Base-by-base conservation (phyloP, 2,888 invertebrate genomes). In the Cotesia congregata region DNA sequence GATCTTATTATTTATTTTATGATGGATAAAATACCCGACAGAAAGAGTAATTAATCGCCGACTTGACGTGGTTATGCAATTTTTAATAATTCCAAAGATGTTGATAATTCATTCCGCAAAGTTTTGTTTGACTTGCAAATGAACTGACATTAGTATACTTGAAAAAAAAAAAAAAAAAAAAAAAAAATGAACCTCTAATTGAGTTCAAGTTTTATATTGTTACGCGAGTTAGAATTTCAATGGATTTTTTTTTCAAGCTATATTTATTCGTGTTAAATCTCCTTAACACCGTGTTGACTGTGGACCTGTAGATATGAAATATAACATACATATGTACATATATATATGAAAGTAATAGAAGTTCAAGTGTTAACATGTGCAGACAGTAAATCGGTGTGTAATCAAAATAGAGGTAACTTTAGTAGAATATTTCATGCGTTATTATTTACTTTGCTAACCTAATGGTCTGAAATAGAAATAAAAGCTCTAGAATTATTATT, bases 81-180 rank as follows among this genome's bases (percentile, higher is more conserved):
- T 62, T 62, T 20, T 62, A 62, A 62, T 62, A n/a, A 20, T 9
- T 62, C 15, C 9, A 62, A 20, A 50, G 41, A 20, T 40, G 65
- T 40, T 73, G 72, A 65, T 65, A 73, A 41, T 73, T 64, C 20
- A 73, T 73, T 73, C 72, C 1, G 30, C 12, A 65, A 62, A 62
- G 9, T 17, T 7, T 15, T 17, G 17, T 62, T 62, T 62, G 20
- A 62, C n/a, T 17, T 62, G 15, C 6, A 62, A 62, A 62, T 62
- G 20, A 62, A 15, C 62, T 62, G 62, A 62, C 6, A 30, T 30
- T 30, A 30, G 62, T 20, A 15, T 7, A 7, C 12, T 50, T 7
- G 6, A 50, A 50, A 50, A 50, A 50, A 50, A 50, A 50, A 41
- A 41, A 41, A 7, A 41, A 7, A 41, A 41, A 4, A 30, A 30